Evolutionary conservation across 2,797 vertebrate species (phyloP), one percentile per base, ranked within the genome.

Genomic region (Gila robusta): DNA sequence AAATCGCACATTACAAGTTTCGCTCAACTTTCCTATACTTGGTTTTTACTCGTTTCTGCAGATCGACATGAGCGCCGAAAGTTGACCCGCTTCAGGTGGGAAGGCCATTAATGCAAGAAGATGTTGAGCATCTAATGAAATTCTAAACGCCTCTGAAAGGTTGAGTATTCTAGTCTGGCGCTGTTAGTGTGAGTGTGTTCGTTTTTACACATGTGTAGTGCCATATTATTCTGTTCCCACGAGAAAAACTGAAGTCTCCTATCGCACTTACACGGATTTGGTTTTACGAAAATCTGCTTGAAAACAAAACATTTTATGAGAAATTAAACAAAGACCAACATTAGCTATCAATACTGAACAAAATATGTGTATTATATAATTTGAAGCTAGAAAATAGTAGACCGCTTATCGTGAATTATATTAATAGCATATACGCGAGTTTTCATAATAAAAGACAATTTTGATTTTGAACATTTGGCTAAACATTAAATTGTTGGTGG

Each of bases 191-290:
- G 76, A 83, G 35, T 23, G 88, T 83, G 88, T 83, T 56, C 69
- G n/a, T 85, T 88, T 73, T 89, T 64, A 88, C 89, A 87, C 89
- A 70, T 77, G 23, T 59, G 6, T 11, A 26, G 17, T 16, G 26
- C n/a, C 28, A 56, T 21, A 52, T 28, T 49, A 23, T 82, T 87
- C 67, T 67, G 52, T 87, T 90, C 89, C 89, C 89, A 87, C 74
- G 85, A 86, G 85, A 87, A 88, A 77, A 67, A 9, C 64, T 84
- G 3, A 32, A 49, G 28, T 82, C 2, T 83, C 14, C 52, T 1
- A 32, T n/a, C 28, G n/a, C n/a, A 39, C 39, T 26, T 26, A 4
- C 37, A 3, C 28, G 6, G 6, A 1, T 26, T 69, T 77, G 41
- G 21, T 66, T 74, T 35, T 21, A 64, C 21, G 9, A 47, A 32